phyloP scores from a whole-genome alignment of 2,113 vertebrate species.

The Saimiri boliviensis region DNA sequence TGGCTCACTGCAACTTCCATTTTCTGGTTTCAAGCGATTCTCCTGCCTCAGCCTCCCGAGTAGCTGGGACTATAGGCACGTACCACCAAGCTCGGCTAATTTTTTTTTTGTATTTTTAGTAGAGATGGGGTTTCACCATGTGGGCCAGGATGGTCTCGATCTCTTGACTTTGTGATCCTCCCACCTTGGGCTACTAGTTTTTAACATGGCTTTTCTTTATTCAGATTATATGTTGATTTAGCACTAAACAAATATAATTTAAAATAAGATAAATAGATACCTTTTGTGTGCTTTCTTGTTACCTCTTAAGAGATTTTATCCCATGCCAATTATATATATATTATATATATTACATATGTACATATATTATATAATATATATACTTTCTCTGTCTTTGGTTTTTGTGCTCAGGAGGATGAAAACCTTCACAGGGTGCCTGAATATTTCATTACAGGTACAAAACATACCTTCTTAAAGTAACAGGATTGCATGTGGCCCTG shows the following conservation, averaged over 20 bases:
- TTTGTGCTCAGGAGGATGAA: neutral
- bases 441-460: neutral
- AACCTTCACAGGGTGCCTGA: neutral
- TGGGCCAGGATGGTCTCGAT: too few relatives aligned
- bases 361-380: neutral
- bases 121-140: too few relatives aligned
- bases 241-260: neutral
- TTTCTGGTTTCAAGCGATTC: too few relatives aligned
- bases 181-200: neutral
- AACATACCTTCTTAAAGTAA: neutral
- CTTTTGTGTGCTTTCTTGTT: neutral
- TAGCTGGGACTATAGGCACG: too few relatives aligned
- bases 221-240: neutral
- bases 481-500: neutral
- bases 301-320: neutral
- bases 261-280: neutral
- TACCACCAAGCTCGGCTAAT: too few relatives aligned
- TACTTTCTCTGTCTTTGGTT: neutral
- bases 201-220: neutral
- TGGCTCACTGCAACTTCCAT: too few relatives aligned
- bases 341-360: neutral
- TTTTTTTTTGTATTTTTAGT: too few relatives aligned
- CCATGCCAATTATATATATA: neutral
- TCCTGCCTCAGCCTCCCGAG: too few relatives aligned
- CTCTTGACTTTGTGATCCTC: too few relatives aligned